Conservation (phyloP, 2,113 vertebrate genomes). For the Melanerpes formicivorus region DNA sequence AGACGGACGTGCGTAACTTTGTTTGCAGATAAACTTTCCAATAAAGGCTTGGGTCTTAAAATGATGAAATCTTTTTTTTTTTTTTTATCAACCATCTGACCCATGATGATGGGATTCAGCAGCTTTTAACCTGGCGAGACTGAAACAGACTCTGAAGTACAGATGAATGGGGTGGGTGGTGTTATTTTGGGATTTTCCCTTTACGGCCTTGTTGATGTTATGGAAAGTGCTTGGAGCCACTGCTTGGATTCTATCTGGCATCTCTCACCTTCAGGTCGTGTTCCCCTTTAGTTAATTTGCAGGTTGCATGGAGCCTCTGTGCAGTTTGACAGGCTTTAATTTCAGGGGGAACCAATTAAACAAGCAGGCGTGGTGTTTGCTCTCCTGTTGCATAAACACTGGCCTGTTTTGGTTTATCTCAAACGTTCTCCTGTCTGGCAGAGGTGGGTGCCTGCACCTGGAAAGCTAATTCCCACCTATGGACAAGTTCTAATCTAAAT, state of each 20-base stretch:
- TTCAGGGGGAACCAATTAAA: conserved; percentile 24
- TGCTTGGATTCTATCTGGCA: conserved; percentile 1
- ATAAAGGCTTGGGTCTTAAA: background rate
- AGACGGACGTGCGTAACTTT: background rate
- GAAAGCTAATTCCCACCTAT: background rate
- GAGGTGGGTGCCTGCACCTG: conserved; percentile 16
- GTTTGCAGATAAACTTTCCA: background rate
- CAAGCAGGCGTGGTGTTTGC: background rate
- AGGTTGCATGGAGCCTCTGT: background rate
- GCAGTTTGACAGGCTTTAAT: conserved; percentile 10
- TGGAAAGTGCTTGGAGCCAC: background rate
- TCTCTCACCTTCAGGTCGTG: background rate
- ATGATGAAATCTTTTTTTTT: background rate
- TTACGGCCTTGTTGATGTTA: background rate
- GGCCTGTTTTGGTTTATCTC: background rate
- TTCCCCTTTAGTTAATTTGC: background rate
- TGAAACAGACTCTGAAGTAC: background rate
- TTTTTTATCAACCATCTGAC: conserved; percentile 50
- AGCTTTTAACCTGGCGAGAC: background rate
- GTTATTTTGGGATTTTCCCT: background rate
- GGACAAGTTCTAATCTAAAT: background rate
- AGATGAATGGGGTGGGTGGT: background rate
- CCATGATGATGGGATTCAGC: background rate
- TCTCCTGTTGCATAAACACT: conserved; percentile 16
- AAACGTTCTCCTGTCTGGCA: background rate